These are phyloP conservation scores for Pyrgilauda ruficollis DNA, from an alignment of 2,113 vertebrate species.

Conservation along the genomic window DNA sequence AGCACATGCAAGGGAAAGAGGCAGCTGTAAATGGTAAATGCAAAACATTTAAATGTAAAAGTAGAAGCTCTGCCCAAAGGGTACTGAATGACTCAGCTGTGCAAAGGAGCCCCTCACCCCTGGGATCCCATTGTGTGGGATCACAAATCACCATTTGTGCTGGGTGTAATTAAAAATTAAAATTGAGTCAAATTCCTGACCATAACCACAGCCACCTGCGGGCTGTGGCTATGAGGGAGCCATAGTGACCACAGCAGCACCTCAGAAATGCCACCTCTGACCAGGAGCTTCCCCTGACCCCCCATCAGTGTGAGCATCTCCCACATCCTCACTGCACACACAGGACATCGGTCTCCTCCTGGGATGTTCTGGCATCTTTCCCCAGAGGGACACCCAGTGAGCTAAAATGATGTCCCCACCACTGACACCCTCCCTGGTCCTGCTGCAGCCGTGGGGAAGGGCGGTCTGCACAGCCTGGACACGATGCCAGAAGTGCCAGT, in stretches of 20 bases:
- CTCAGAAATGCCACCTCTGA: not conserved
- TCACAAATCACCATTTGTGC: not conserved
- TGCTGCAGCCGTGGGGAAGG: not conserved
- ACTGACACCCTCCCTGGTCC: not conserved
- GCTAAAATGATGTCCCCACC: not conserved
- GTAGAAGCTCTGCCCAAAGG: not conserved
- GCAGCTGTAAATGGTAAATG: not conserved
- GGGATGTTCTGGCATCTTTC: not conserved
- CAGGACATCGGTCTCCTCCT: rapidly evolving
- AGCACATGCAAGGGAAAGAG: not conserved
- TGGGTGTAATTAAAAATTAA: not conserved
- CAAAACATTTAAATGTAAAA: not conserved
- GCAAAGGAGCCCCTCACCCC: not conserved
- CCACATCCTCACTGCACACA: not conserved
- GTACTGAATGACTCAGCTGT: not conserved
- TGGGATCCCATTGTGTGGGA: rapidly evolving
- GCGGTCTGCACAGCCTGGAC: rapidly evolving
- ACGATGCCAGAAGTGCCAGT: rapidly evolving
- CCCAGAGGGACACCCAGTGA: rapidly evolving
- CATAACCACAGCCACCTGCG: rapidly evolving
- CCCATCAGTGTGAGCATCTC: not conserved
- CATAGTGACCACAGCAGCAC: not conserved
- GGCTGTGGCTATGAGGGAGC: not conserved
- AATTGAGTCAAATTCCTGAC: not conserved
- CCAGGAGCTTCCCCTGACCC: not conserved